Conservation (phyloP, 2,113 vertebrate genomes). For the Meles meles region DNA sequence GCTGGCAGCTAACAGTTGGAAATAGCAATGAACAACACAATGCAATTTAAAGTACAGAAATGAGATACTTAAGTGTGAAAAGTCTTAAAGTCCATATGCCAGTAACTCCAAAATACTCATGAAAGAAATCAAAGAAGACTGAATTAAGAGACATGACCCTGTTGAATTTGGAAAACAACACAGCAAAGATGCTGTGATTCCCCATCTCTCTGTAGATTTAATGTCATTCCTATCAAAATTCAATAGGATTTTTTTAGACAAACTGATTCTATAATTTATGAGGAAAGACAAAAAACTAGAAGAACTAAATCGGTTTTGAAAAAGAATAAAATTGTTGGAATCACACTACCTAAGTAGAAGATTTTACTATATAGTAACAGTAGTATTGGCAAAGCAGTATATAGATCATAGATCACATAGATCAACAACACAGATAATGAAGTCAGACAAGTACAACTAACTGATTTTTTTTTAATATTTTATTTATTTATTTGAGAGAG, state of each 20-base stretch:
- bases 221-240: neutral
- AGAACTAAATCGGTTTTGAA: neutral
- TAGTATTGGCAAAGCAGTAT: neutral
- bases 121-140: neutral
- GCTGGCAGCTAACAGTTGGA: neutral
- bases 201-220: neutral
- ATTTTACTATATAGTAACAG: neutral
- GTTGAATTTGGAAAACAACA: neutral
- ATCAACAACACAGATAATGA: neutral
- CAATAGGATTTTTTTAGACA: neutral
- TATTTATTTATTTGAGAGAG: no score
- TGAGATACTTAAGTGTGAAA: neutral
- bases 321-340: neutral
- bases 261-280: neutral
- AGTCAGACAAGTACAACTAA: neutral
- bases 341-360: neutral
- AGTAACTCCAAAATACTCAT: neutral
- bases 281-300: neutral
- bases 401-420: neutral
- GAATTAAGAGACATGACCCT: neutral
- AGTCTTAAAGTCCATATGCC: neutral
- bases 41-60: neutral
- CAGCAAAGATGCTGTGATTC: neutral
- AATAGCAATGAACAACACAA: neutral
- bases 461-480: neutral